Percentiles rank a stretch among this genome's conserved stretches.
Evolutionary conservation across 2,888 invertebrate genomes (phyloP).

Genomic region (Sphecodes monilicornis): DNA sequence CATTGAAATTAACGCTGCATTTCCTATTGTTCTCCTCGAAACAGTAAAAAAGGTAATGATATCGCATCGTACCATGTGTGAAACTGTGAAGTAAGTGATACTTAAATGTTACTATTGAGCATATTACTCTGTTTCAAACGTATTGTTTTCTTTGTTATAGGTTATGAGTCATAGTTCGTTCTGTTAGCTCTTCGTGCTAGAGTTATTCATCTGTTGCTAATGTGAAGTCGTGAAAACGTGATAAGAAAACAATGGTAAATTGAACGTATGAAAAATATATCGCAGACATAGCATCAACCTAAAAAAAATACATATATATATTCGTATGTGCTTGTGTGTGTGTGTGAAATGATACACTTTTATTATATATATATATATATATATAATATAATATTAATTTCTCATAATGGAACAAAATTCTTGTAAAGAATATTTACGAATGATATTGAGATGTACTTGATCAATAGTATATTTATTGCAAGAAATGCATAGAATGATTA

Average conservation of each 20-base stretch:
- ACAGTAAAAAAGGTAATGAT: not conserved
- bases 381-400: not conserved
- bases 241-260: conserved; percentile 15
- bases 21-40: conserved; percentile 5
- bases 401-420: not conserved
- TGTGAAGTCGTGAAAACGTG: not conserved
- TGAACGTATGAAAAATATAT: not conserved
- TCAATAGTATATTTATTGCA: conserved; percentile 4
- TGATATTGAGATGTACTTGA: not conserved
- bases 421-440: conserved; percentile 4
- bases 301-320: not conserved
- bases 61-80: not conserved
- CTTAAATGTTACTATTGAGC: not conserved
- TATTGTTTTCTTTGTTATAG: conserved; percentile 54
- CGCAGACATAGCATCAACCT: not conserved
- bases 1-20: conserved; percentile 20
- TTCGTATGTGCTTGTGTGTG: not conserved
- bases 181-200: conserved; percentile 1
- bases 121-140: not conserved
- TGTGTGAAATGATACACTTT: not conserved
- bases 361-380: not conserved
- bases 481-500: not conserved
- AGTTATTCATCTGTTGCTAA: not conserved
- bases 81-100: not conserved
- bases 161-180: conserved; percentile 66